Base-by-base conservation (phyloP, 2,888 invertebrate genomes). In the Uropetala carovei region DNA sequence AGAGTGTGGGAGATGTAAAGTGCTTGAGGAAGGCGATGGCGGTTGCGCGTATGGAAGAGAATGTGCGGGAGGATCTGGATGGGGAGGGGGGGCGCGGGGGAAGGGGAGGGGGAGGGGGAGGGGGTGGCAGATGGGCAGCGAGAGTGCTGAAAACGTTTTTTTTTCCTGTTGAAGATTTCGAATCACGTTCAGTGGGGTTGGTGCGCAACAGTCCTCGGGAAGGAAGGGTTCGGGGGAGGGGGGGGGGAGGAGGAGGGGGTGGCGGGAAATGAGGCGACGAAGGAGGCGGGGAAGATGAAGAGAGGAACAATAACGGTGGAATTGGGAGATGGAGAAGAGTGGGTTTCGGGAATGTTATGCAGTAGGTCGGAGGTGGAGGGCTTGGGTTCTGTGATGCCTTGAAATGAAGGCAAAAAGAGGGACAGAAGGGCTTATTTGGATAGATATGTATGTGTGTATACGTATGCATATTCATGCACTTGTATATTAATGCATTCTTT, bases 161-260 rank as follows among this genome's bases (percentile, higher is more conserved):
- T 16, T 30, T 30, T 30, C 27, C 43, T 57, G 43, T 57, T 43
- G 43, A 43, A 56, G 83, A 43, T 83, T 57, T 43, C 83, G 27
- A 75, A 75, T 75, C 75, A 75, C 75, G 75, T 75, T 68, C 68
- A n/a, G 68, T n/a, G 68, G 22, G 75, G 22, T 68, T 22, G 18
- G 68, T 68, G 68, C 18, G 68, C 68, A 68, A 68, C 68, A 68
- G 68, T 68, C 68, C 68, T 68, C n/a, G 10, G 68, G 68, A 68
- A 18, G 68, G 68, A 7, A 64, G 64, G n/a, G 64, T 3, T 43
- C 43, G 64, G 16, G 8, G n/a, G n/a, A n/a, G n/a, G n/a, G n/a
- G n/a, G n/a, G n/a, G n/a, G n/a, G n/a, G n/a, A 18, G 16, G 22
- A 11, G n/a, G n/a, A n/a, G n/a, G n/a, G n/a, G n/a, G n/a, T n/a